Evolutionary conservation across 2,888 invertebrate species (phyloP).

Genomic region (Quadriops clusia): DNA sequence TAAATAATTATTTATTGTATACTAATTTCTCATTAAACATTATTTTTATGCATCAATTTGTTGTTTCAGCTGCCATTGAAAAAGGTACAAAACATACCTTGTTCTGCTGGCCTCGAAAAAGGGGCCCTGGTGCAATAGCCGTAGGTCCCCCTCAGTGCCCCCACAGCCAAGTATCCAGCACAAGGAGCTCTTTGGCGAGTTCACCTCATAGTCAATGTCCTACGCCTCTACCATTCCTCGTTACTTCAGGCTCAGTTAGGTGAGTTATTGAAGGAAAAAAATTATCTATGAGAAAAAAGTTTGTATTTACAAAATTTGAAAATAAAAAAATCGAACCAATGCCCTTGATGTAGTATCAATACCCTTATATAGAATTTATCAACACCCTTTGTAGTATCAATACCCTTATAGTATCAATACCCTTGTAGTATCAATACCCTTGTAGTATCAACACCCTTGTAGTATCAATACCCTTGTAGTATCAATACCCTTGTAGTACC

Average conservation of each 20-base stretch:
- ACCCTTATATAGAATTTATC: too few species aligned
- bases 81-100: constrained; percentile 26
- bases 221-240: constrained; percentile 63
- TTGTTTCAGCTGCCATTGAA: constrained; percentile 32
- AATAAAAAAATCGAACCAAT: background rate
- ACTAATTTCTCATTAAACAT: too few species aligned
- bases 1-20: too few species aligned
- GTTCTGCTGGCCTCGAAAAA: constrained; percentile 34
- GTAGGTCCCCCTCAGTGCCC: constrained; percentile 58
- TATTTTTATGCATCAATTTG: constrained; percentile 7
- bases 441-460: too few species aligned
- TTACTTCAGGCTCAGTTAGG: constrained; percentile 60
- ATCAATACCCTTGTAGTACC: too few species aligned
- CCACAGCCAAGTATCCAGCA: constrained; percentile 57
- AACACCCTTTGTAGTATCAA: too few species aligned
- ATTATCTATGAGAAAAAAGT: too few species aligned
- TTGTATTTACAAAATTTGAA: constrained; percentile 2
- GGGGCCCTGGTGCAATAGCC: constrained; percentile 34
- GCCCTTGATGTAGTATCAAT: too few species aligned
- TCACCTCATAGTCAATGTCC: constrained; percentile 58
- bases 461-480: too few species aligned
- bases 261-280: too few species aligned
- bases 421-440: too few species aligned
- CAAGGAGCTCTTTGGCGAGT: constrained; percentile 51
- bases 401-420: too few species aligned